Evolutionary conservation across 1,140 invertebrate species (phyloP).

Genomic region (Latrodectus geometricus): DNA sequence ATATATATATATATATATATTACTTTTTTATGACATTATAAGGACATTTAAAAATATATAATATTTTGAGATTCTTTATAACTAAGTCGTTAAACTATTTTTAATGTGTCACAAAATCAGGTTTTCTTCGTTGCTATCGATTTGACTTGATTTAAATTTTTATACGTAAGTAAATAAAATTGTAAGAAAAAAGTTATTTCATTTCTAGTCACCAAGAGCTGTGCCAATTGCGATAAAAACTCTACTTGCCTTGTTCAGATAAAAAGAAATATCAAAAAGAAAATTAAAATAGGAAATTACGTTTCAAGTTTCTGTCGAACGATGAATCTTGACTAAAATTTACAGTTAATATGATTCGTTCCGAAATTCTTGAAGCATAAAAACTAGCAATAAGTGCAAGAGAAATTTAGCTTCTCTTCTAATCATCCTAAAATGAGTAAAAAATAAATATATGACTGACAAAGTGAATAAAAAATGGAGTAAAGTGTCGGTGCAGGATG

Average conservation of each 20-base stretch:
- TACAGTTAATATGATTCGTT: slow-evolving; percentile 54
- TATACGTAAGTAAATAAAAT: background rate
- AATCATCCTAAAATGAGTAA: slow-evolving; percentile 41
- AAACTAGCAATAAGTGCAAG: slow-evolving; percentile 26
- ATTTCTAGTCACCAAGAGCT: background rate
- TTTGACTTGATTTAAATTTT: background rate
- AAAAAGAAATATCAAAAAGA: slow-evolving; percentile 12
- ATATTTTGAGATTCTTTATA: no score
- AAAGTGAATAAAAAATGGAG: slow-evolving; percentile 12
- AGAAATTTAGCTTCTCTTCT: slow-evolving; percentile 46
- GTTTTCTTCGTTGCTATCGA: background rate
- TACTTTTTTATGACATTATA: no score
- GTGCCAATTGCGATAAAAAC: background rate
- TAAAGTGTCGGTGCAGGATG: slow-evolving; percentile 16
- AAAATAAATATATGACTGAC: slow-evolving; percentile 45
- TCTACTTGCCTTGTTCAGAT: background rate
- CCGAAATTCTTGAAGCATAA: slow-evolving; percentile 22
- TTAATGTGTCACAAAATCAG: no score
- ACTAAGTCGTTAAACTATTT: no score
- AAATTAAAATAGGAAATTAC: slow-evolving; percentile 43
- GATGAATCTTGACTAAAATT: slow-evolving; percentile 35
- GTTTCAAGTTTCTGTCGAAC: slow-evolving; percentile 4
- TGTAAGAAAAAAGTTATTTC: background rate
- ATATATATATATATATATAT: no score
- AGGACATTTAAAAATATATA: no score